Evolutionary conservation across 2,113 vertebrate species (phyloP).

Genomic region (Charina bottae): DNA sequence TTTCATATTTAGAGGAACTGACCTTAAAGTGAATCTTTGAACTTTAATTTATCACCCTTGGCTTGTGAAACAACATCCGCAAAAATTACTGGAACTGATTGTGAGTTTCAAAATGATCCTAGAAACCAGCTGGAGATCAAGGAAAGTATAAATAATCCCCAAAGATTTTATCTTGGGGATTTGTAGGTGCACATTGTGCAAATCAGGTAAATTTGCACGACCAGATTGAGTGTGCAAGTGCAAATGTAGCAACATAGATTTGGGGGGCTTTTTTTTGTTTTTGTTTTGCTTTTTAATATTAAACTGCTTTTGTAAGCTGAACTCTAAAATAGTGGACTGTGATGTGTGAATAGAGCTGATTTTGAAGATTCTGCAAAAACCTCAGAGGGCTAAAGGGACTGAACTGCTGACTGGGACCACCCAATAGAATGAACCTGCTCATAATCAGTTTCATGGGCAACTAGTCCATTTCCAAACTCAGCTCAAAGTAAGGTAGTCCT

Average conservation of each 20-base stretch:
- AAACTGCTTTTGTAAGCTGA: background rate
- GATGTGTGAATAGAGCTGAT: background rate
- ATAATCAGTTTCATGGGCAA: background rate
- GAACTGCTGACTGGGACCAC: background rate
- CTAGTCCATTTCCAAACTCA: background rate
- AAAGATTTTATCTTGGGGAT: background rate
- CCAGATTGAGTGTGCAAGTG: background rate
- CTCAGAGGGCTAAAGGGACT: background rate
- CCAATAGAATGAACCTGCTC: background rate
- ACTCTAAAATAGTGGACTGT: background rate
- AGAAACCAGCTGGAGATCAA: background rate
- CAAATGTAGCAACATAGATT: background rate
- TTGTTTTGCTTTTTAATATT: background rate
- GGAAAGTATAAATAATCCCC: fast-evolving
- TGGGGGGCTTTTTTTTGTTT: background rate
- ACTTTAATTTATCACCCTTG: conserved; percentile 35
- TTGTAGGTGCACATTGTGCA: background rate
- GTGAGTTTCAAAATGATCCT: background rate
- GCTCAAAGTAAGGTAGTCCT: background rate
- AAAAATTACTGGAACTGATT: background rate
- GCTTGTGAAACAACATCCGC: background rate
- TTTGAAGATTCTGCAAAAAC: background rate
- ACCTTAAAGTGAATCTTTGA: conserved; percentile 67
- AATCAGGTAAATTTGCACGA: background rate
- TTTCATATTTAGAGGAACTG: conserved; percentile 55